Evolutionary conservation across 2,888 invertebrate genomes (phyloP).

Genomic region (Cerastis rubricosa): DNA sequence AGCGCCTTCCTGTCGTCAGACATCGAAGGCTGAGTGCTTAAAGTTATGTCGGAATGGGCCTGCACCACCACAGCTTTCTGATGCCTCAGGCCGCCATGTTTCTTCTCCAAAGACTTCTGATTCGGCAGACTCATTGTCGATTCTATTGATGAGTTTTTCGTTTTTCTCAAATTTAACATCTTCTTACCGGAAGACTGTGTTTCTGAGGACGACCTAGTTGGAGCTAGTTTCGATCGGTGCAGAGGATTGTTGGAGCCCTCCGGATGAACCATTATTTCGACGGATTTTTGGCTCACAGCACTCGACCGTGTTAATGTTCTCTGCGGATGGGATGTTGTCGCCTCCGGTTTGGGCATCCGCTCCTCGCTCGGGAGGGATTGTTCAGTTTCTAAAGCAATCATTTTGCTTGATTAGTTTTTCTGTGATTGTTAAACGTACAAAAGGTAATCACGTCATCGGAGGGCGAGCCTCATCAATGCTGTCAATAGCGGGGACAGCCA

Average conservation of each 20-base stretch:
- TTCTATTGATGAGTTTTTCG: constrained; percentile 89
- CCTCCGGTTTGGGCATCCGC: constrained; percentile 81
- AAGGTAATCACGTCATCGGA: constrained; percentile 84
- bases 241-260: constrained; percentile 86
- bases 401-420: constrained; percentile 71
- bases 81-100: constrained; percentile 90
- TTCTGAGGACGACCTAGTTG: constrained; percentile 87
- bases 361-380: constrained; percentile 84
- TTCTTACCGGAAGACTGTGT: constrained; percentile 87
- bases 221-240: constrained; percentile 87
- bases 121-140: constrained; percentile 90
- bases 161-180: constrained; percentile 85
- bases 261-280: constrained; percentile 90
- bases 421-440: constrained; percentile 64
- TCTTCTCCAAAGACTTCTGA: constrained; percentile 89
- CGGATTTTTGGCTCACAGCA: constrained; percentile 91
- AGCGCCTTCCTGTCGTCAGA: constrained; percentile 92
- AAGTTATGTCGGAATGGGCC: constrained; percentile 91
- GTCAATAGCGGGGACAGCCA: constrained; percentile 87
- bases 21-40: constrained; percentile 86
- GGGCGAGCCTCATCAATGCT: constrained; percentile 86
- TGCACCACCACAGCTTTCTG: constrained; percentile 91
- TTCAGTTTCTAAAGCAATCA: constrained; percentile 88
- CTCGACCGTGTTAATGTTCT: constrained; percentile 91
- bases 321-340: constrained; percentile 82